These are phyloP conservation scores for Streblospio benedicti DNA, from an alignment of 1,140 invertebrate species.

Conservation along the genomic window DNA sequence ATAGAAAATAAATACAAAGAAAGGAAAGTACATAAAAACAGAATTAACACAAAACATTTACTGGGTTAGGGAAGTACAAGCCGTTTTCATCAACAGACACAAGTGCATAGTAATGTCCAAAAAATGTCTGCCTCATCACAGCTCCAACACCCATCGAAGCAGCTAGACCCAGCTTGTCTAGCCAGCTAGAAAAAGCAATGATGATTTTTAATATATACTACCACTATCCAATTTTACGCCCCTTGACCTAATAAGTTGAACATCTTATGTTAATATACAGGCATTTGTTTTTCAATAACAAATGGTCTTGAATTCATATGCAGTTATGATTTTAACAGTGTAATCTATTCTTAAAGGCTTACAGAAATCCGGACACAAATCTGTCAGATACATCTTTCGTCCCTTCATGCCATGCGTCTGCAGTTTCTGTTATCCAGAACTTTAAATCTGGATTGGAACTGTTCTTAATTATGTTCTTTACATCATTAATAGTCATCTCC, in stretches of 20 bases:
- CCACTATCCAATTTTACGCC: neutral
- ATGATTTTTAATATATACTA: no score
- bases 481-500: neutral
- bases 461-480: neutral
- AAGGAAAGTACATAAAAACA: no score
- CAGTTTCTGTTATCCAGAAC: constrained; percentile 1
- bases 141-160: constrained; percentile 4
- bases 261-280: neutral
- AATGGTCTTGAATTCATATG: neutral
- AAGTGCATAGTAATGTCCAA: neutral
- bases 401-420: neutral
- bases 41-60: no score
- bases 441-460: neutral
- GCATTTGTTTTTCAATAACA: neutral
- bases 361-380: constrained; percentile 12
- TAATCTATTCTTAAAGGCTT: neutral
- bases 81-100: no score
- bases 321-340: neutral
- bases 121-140: constrained; percentile 10
- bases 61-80: no score
- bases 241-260: neutral
- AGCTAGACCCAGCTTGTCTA: constrained; percentile 5
- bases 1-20: no score
- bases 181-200: constrained; percentile 4
- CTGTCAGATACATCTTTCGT: constrained; percentile 4